phyloP scores from a whole-genome alignment of 2,113 vertebrate species.

The Corvus moneduloides region DNA sequence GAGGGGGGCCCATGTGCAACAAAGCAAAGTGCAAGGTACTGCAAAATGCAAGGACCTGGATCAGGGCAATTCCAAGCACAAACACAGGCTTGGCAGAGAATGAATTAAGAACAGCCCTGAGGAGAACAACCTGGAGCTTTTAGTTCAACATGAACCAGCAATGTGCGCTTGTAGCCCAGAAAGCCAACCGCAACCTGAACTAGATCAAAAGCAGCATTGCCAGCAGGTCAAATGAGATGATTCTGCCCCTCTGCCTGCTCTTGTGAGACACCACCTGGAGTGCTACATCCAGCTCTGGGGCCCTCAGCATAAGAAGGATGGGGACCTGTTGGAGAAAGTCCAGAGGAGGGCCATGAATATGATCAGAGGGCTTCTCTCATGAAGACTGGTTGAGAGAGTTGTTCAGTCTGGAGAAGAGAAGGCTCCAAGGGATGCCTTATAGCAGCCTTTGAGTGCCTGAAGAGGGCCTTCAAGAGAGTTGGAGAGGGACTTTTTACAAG shows the following conservation, averaged over 20 bases:
- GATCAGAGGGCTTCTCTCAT: not conserved
- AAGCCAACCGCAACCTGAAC: not conserved
- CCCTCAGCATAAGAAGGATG: not conserved
- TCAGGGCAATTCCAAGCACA: not conserved
- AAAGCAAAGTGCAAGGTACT: not conserved
- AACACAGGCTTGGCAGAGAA: not conserved
- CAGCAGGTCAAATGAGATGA: not conserved
- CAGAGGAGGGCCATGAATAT: not conserved
- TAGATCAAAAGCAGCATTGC: not conserved
- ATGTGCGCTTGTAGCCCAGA: fast-evolving
- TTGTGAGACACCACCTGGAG: not conserved
- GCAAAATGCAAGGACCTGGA: not conserved
- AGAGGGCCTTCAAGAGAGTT: not conserved
- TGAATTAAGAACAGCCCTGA: not conserved
- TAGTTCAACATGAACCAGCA: not conserved
- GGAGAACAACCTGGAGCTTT: not conserved
- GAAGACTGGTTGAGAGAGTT: not conserved
- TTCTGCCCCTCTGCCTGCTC: not conserved
- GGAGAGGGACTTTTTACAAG: not conserved
- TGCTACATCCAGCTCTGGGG: not conserved
- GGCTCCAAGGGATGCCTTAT: not conserved
- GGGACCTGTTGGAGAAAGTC: not conserved
- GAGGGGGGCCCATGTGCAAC: not conserved
- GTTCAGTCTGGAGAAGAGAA: not conserved
- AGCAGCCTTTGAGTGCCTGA: not conserved